Evolutionary conservation across 2,113 vertebrate genomes (phyloP).

Genomic region (Gnathonemus longibarbis): DNA sequence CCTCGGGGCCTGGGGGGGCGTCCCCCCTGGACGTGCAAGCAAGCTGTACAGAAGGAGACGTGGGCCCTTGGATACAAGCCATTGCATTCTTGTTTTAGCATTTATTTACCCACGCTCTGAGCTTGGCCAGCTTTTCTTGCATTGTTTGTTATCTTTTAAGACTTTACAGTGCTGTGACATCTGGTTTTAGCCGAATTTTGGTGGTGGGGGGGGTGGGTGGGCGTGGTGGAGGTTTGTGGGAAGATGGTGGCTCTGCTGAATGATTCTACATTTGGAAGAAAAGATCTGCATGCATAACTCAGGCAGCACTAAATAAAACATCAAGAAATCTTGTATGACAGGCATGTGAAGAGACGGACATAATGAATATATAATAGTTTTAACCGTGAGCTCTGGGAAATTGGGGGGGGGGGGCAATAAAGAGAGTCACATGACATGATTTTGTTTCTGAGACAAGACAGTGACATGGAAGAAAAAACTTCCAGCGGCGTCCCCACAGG

Average conservation of each 20-base stretch:
- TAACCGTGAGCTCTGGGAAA: not conserved
- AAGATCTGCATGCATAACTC: constrained; percentile 12
- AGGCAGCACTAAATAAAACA: not conserved
- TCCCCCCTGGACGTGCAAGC: not conserved
- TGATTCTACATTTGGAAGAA: not conserved
- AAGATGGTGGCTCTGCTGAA: not conserved
- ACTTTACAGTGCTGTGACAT: not conserved
- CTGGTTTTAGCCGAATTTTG: not conserved
- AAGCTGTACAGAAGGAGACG: not conserved
- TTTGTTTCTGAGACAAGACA: not conserved
- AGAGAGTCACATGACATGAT: not conserved
- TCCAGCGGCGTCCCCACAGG: not conserved
- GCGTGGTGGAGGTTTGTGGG: not conserved
- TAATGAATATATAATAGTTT: not conserved
- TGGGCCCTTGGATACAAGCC: not conserved
- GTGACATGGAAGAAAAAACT: not conserved
- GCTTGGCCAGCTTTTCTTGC: not conserved
- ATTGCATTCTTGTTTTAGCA: not conserved
- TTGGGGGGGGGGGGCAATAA: not conserved
- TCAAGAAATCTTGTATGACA: not conserved
- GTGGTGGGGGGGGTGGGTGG: not conserved
- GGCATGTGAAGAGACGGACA: not conserved
- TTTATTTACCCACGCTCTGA: not conserved
- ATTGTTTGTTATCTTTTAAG: not conserved
- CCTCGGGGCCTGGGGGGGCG: not conserved